These are phyloP conservation scores for Pempheris klunzingeri DNA, from an alignment of 2,797 vertebrate genomes.

Conservation along the genomic window DNA sequence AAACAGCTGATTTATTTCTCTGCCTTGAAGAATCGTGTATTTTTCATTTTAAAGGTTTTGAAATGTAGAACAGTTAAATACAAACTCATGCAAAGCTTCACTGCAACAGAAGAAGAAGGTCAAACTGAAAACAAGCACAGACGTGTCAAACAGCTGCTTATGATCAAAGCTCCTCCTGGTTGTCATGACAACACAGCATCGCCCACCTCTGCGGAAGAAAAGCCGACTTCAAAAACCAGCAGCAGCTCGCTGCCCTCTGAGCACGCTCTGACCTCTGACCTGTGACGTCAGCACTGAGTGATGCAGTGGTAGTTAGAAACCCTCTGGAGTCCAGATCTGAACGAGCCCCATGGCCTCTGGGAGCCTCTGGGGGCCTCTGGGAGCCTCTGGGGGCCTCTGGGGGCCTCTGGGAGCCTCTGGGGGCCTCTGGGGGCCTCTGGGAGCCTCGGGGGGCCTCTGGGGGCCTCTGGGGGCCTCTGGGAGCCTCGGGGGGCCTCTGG, in stretches of 20 bases:
- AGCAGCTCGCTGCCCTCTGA: too few species aligned
- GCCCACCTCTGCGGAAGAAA: not conserved
- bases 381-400: too few species aligned
- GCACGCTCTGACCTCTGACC: constrained; percentile 42
- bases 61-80: constrained; percentile 51
- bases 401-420: too few species aligned
- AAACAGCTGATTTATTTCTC: constrained; percentile 64
- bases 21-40: not conserved
- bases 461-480: too few species aligned
- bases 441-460: too few species aligned
- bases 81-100: constrained; percentile 75
- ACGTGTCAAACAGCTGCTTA: not conserved
- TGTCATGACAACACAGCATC: constrained; percentile 1
- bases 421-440: too few species aligned
- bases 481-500: too few species aligned
- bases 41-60: constrained; percentile 24
- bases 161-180: constrained; percentile 35
- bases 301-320: too few species aligned
- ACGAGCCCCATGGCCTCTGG: too few species aligned
- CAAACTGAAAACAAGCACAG: constrained; percentile 9
- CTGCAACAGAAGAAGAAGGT: constrained; percentile 46
- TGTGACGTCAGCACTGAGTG: too few species aligned
- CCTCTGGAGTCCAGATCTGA: too few species aligned
- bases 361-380: too few species aligned
- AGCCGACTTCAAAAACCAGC: not conserved